Percentiles rank a stretch among this genome's conserved stretches.
These are phyloP conservation scores for Brenthis daphne DNA, from an alignment of 2,888 invertebrate genomes.

Conservation along the genomic window DNA sequence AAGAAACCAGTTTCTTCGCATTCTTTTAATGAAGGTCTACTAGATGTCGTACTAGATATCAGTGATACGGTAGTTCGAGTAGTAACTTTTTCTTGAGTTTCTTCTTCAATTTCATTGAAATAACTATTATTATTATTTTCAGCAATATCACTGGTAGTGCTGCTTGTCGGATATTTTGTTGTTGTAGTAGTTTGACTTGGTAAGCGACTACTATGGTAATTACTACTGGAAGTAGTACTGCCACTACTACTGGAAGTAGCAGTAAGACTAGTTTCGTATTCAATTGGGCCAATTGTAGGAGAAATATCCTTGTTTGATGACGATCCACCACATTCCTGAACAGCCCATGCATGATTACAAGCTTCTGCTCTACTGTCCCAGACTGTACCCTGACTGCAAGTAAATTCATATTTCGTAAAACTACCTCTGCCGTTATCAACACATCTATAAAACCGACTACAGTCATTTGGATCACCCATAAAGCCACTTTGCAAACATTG, in stretches of 20 bases:
- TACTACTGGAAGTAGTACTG: constrained; percentile 2
- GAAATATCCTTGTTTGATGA: constrained; percentile 28
- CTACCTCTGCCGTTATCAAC: constrained; percentile 73
- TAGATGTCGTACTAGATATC: constrained; percentile 31
- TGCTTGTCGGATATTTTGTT: background rate
- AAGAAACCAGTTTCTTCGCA: constrained; percentile 82
- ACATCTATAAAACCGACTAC: constrained; percentile 86
- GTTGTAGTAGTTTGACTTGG: background rate
- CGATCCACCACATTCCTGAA: constrained; percentile 52
- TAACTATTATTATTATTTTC: constrained; percentile 38
- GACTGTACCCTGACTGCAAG: constrained; percentile 82
- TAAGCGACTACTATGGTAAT: background rate
- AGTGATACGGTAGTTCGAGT: constrained; percentile 27
- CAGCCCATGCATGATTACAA: constrained; percentile 83
- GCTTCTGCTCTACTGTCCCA: constrained; percentile 81
- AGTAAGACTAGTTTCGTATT: constrained; percentile 4
- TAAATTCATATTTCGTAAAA: constrained; percentile 77
- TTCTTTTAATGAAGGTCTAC: constrained; percentile 28
- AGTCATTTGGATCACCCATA: constrained; percentile 78
- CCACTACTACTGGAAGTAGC: constrained; percentile 2
- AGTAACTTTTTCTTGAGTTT: constrained; percentile 28
- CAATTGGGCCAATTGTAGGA: background rate
- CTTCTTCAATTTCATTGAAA: constrained; percentile 33
- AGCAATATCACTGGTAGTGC: background rate
- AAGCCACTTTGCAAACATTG: constrained; percentile 79